A percentile compares a stretch with the other conserved stretches of the same genome.
These are phyloP conservation scores for Anoplopoma fimbria DNA, from an alignment of 2,113 vertebrate species.

Conservation along the genomic window DNA sequence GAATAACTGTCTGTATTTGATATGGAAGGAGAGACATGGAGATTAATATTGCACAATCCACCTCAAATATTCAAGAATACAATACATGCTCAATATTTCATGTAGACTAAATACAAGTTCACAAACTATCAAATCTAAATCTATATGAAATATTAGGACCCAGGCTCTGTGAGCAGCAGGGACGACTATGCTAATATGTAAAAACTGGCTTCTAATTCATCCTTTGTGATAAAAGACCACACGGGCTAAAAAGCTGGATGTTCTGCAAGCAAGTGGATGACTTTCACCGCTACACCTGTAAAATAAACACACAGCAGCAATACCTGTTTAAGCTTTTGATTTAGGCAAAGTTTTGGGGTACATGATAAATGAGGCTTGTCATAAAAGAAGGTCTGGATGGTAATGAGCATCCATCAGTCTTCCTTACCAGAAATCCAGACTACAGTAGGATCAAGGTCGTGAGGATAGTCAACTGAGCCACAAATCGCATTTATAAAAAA, in stretches of 20 bases:
- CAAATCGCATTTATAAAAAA: constrained; percentile 29
- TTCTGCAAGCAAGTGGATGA: neutral
- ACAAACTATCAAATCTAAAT: neutral
- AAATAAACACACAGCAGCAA: neutral
- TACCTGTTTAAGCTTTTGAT: neutral
- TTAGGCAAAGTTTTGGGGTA: neutral
- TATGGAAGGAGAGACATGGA: constrained; percentile 11
- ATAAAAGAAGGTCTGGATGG: neutral
- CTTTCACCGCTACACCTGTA: neutral
- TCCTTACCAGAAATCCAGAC: neutral
- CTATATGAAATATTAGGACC: neutral
- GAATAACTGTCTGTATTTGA: constrained; percentile 38
- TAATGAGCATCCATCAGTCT: constrained; percentile 27
- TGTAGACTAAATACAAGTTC: constrained; percentile 18
- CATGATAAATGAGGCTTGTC: constrained; percentile 26
- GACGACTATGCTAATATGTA: neutral
- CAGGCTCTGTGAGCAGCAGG: neutral
- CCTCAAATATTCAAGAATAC: constrained; percentile 1
- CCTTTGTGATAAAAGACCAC: neutral
- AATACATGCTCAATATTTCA: constrained; percentile 38
- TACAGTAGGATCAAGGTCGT: constrained; percentile 7
- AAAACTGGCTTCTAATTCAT: neutral
- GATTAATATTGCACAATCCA: constrained; percentile 19
- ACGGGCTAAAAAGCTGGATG: neutral
- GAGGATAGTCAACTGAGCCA: constrained; percentile 2